These are phyloP conservation scores for Saxicola maurus DNA, from an alignment of 2,797 vertebrate species.

Conservation along the genomic window DNA sequence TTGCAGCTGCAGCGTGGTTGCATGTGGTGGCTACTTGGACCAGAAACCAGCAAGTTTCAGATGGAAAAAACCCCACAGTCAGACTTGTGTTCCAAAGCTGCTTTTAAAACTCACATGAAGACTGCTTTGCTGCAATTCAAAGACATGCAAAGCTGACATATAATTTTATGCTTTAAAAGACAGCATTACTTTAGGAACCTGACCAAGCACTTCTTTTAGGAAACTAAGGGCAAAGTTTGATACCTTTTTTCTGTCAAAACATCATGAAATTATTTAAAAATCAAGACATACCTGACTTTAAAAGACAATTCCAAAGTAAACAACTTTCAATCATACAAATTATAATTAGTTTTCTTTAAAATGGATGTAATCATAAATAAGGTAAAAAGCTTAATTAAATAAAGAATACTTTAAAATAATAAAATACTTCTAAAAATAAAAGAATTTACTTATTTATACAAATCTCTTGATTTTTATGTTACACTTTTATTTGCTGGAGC, in stretches of 20 bases:
- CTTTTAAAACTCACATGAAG: conserved; percentile 38
- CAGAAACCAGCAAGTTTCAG: neutral
- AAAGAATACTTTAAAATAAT: too few relatives aligned
- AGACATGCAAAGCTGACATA: neutral
- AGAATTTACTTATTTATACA: neutral
- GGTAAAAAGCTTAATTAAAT: neutral
- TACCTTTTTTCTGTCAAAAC: neutral
- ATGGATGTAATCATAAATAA: neutral
- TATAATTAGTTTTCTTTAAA: neutral
- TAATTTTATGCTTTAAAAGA: conserved; percentile 24
- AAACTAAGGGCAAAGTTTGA: neutral
- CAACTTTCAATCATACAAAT: neutral
- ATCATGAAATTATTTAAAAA: neutral
- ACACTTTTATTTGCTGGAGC: neutral
- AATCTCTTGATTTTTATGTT: neutral
- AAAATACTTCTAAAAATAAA: too few relatives aligned
- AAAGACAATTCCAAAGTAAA: neutral
- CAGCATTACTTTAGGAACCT: neutral
- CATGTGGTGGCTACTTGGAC: neutral
- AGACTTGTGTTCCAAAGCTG: neutral
- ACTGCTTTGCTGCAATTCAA: conserved; percentile 25
- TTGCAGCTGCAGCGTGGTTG: neutral
- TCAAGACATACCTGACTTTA: neutral
- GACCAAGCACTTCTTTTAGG: neutral
- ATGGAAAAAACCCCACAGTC: neutral